Evolutionary conservation across 2,888 invertebrate genomes (phyloP).

Genomic region (Caprella mutica): DNA sequence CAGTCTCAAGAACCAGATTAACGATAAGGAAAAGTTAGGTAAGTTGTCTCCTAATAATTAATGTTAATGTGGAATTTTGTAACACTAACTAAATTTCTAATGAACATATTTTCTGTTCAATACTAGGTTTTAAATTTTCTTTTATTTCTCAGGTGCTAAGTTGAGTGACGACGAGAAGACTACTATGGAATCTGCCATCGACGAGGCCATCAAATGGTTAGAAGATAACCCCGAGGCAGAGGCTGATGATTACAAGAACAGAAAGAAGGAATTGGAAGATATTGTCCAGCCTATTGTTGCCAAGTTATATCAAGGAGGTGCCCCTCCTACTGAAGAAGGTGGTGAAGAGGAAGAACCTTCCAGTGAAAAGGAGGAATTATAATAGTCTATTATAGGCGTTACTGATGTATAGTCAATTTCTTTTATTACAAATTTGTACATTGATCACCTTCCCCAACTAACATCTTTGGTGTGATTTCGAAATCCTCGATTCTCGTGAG

Average conservation of each 20-base stretch:
- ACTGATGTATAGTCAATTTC: no score
- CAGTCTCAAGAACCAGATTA: conserved; percentile 90
- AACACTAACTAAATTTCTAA: no score
- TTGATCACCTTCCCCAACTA: no score
- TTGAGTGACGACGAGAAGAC: conserved; percentile 75
- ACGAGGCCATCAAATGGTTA: conserved; percentile 94
- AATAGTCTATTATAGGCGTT: conserved; percentile 3
- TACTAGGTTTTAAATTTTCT: no score
- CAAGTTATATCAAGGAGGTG: conserved; percentile 78
- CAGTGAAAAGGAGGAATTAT: conserved; percentile 2
- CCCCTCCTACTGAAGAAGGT: conserved; percentile 49
- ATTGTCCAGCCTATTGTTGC: conserved; percentile 94
- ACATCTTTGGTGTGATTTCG: no score
- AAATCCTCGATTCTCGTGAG: no score
- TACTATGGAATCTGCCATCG: conserved; percentile 87
- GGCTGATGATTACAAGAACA: conserved; percentile 79
- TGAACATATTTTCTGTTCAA: no score
- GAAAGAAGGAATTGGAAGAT: conserved; percentile 87
- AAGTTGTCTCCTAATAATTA: no score
- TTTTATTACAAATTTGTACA: no score
- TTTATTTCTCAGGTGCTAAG: no score
- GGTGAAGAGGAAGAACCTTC: not conserved
- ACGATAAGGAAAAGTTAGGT: conserved; percentile 95
- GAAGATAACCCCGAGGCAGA: conserved; percentile 90
- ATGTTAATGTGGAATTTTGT: no score